A percentile compares a stretch with the other conserved stretches of the same genome.
Conservation (phyloP, 2,797 vertebrate species). For the Epinephelus malabaricus region DNA sequence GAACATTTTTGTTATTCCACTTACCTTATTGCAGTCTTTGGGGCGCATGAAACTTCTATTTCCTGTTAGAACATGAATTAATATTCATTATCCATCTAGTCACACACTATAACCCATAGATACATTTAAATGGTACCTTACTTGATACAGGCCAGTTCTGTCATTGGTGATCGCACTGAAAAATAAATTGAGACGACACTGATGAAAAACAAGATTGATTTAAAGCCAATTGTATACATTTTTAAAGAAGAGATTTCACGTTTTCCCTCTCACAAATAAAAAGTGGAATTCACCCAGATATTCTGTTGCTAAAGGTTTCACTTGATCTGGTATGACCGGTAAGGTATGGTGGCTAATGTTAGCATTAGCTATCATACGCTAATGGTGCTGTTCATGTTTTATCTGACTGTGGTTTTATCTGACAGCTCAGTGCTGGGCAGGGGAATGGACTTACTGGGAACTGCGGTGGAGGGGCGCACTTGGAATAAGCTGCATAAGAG, state of each 20-base stretch:
- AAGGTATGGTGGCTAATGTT: no score
- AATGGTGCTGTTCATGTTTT: no score
- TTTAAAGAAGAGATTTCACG: neutral
- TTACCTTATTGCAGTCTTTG: conserved; percentile 66
- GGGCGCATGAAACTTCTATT: conserved; percentile 62
- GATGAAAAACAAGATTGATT: neutral
- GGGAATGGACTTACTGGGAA: no score
- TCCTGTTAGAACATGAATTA: conserved; percentile 66
- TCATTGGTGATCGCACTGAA: conserved; percentile 4
- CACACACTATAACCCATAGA: neutral
- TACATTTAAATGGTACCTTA: conserved; percentile 57
- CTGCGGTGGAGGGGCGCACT: no score
- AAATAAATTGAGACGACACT: conserved; percentile 28
- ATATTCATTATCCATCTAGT: neutral
- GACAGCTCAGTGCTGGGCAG: no score
- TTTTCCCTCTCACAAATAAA: neutral
- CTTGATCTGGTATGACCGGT: no score
- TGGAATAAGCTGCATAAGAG: no score
- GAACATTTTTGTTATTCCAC: conserved; percentile 21
- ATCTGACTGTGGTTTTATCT: no score
- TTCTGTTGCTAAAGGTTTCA: no score
- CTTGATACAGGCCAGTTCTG: conserved; percentile 54
- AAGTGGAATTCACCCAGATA: no score
- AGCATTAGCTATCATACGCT: no score
- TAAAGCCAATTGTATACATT: neutral